phyloP scores from a whole-genome alignment of 2,888 invertebrate species.

The Doris montereyensis region DNA sequence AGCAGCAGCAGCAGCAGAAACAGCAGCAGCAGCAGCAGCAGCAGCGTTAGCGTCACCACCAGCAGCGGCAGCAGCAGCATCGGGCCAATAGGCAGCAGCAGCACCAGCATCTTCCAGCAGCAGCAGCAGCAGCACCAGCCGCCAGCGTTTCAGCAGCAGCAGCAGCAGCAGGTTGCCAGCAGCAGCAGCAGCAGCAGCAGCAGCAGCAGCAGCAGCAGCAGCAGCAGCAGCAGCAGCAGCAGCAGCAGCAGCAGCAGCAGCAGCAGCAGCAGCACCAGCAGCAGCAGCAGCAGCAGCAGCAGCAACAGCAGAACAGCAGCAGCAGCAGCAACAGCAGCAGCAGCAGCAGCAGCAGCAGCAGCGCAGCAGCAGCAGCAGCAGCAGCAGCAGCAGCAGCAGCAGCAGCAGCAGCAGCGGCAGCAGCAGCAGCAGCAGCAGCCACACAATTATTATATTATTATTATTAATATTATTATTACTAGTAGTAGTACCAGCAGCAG shows the following conservation, averaged over 20 bases:
- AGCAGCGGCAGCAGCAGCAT: constrained; percentile 10
- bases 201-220: not conserved
- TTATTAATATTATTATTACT: not conserved
- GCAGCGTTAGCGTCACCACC: not conserved
- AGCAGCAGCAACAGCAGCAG: constrained; percentile 14
- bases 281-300: not conserved
- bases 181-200: not conserved
- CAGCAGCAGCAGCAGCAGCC: constrained; percentile 14
- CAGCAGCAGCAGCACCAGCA: constrained; percentile 18
- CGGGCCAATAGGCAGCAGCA: constrained; percentile 1
- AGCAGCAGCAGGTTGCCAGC: not conserved
- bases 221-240: constrained; percentile 24
- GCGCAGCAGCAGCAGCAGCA: constrained; percentile 11
- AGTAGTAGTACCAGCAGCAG: constrained; percentile 12
- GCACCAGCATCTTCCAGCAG: constrained; percentile 2
- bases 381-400: constrained; percentile 15
- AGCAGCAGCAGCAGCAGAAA: too few species aligned
- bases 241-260: constrained; percentile 18
- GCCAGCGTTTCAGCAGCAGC: constrained; percentile 1
- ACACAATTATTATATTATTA: too few species aligned
- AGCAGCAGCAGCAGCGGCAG: constrained; percentile 21
- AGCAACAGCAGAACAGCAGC: too few species aligned
- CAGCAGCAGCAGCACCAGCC: constrained; percentile 15
- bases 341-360: constrained; percentile 12
- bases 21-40: too few species aligned